Conservation (phyloP, 2,888 invertebrate species). For the Encarsia formosa region DNA sequence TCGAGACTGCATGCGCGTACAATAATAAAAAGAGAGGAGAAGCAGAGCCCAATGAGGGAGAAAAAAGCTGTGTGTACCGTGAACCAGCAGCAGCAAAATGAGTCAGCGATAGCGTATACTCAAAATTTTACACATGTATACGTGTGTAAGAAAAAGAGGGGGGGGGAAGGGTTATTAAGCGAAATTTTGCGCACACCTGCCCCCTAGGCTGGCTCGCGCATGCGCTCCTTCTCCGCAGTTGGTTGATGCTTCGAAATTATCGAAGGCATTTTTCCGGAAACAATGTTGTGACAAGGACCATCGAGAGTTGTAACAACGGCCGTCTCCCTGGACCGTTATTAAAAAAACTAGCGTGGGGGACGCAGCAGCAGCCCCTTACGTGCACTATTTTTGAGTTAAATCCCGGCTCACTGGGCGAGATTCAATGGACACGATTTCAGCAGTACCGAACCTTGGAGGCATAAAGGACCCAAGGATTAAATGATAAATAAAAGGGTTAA, state of each 20-base stretch:
- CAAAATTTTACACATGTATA: not conserved
- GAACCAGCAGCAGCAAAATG: conserved; percentile 7
- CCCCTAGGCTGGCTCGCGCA: conserved; percentile 9
- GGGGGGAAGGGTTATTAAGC: conserved; percentile 35
- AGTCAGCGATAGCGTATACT: conserved; percentile 2
- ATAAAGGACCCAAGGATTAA: conserved; percentile 50
- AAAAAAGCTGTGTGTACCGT: not conserved
- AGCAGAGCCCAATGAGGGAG: not conserved
- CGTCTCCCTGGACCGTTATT: conserved; percentile 23
- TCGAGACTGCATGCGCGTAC: conserved; percentile 5
- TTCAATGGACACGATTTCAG: no score
- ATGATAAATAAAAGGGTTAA: conserved; percentile 50
- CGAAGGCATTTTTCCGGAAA: conserved; percentile 45
- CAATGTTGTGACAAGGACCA: conserved; percentile 47
- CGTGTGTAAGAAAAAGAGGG: no score
- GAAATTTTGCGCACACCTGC: conserved; percentile 34
- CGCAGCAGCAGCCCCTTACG: conserved; percentile 34
- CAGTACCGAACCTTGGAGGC: no score
- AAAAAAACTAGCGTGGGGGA: not conserved
- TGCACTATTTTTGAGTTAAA: conserved; percentile 37
- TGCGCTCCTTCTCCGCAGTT: not conserved
- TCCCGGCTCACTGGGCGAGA: no score
- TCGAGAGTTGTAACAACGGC: conserved; percentile 33
- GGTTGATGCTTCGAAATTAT: not conserved
- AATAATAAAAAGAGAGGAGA: not conserved